Conservation (phyloP, 1,140 invertebrate species). For the Oreohelix idahoensis region DNA sequence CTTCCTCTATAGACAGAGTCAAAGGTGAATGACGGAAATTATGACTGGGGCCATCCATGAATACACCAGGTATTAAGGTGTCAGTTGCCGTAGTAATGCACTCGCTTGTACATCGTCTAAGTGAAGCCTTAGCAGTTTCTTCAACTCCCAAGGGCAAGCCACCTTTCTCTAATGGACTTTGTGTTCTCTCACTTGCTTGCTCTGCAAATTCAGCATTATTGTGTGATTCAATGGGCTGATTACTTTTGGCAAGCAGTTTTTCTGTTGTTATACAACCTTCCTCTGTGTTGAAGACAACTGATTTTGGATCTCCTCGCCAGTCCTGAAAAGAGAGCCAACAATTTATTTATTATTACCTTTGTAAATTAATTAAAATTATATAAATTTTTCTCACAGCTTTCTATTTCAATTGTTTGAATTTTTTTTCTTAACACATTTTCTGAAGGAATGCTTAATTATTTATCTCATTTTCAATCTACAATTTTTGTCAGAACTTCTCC, state of each 20-base stretch:
- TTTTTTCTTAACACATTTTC: too few species aligned
- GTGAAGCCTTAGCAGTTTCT: constrained; percentile 45
- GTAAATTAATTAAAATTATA: too few species aligned
- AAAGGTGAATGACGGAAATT: constrained; percentile 54
- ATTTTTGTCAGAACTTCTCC: too few species aligned
- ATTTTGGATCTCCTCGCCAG: constrained; percentile 81
- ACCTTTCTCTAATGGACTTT: constrained; percentile 23
- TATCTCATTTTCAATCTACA: too few species aligned
- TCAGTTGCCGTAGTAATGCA: constrained; percentile 53
- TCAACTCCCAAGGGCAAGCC: constrained; percentile 39
- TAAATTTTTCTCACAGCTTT: too few species aligned
- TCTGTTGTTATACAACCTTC: neutral
- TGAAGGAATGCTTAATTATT: too few species aligned
- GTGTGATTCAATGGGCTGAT: neutral
- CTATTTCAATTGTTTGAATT: too few species aligned
- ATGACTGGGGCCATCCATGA: constrained; percentile 48
- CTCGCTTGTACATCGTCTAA: constrained; percentile 66
- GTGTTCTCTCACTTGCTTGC: neutral
- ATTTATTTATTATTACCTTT: too few species aligned
- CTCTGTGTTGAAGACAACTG: constrained; percentile 38
- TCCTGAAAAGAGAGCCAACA: constrained; percentile 73
- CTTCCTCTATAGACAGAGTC: constrained; percentile 57
- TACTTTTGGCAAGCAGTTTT: constrained; percentile 15
- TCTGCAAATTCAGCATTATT: neutral
- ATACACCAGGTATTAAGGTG: constrained; percentile 42